phyloP scores from a whole-genome alignment of 2,888 invertebrate genomes.

The Slavum lentiscoides region DNA sequence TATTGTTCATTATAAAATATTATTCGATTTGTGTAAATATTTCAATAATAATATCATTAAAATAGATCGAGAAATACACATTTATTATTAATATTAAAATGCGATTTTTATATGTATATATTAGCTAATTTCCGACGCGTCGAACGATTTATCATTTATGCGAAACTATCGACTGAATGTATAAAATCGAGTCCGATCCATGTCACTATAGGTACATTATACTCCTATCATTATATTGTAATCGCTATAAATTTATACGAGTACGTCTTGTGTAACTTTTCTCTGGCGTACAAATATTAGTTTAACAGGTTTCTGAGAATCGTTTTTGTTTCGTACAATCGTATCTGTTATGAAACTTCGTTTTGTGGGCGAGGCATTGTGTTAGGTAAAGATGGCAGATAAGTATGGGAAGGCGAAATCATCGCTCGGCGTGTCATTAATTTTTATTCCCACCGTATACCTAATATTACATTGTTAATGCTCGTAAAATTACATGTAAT shows the following conservation, averaged over 20 bases:
- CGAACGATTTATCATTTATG: too few relatives aligned
- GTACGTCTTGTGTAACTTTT: not conserved
- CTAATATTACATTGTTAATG: not conserved
- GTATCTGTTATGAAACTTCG: not conserved
- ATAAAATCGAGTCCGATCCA: not conserved
- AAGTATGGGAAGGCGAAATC: slow-evolving; percentile 24
- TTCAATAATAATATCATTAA: too few relatives aligned
- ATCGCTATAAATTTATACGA: not conserved
- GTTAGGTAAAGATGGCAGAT: slow-evolving; percentile 24
- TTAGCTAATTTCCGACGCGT: too few relatives aligned
- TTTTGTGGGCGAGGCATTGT: slow-evolving; percentile 19
- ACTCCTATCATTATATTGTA: not conserved
- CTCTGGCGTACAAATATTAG: not conserved
- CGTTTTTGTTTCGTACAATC: not conserved
- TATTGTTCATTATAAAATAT: too few relatives aligned
- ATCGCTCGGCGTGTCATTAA: slow-evolving; percentile 23
- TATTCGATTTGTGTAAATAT: too few relatives aligned
- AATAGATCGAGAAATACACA: too few relatives aligned
- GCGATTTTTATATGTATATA: too few relatives aligned
- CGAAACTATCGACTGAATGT: too few relatives aligned
- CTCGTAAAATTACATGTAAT: not conserved
- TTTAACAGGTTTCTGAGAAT: slow-evolving; percentile 4
- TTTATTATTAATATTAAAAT: too few relatives aligned
- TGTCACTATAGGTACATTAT: too few relatives aligned
- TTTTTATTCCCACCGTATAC: not conserved